A percentile compares a stretch with the other conserved stretches of the same genome.
Evolutionary conservation across 2,113 vertebrate genomes (phyloP).

Genomic region (Dunckerocampus dactyliophorus): DNA sequence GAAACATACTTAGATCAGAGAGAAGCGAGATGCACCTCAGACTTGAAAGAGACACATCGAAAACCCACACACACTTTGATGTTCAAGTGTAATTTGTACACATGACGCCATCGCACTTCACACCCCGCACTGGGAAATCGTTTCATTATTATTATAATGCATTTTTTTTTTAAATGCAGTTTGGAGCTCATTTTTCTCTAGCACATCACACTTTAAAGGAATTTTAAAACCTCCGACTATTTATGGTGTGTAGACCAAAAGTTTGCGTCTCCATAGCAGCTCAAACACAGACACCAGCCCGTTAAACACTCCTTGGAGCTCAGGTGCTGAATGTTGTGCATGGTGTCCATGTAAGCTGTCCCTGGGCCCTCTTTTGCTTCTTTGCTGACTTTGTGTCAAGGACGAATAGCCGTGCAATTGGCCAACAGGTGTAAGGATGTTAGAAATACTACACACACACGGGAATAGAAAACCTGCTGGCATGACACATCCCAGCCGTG

Average conservation of each 20-base stretch:
- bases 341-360: slow-evolving; percentile 23
- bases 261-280: slow-evolving; percentile 45
- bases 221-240: slow-evolving; percentile 30
- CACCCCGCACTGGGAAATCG: slow-evolving; percentile 26
- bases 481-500: slow-evolving; percentile 26
- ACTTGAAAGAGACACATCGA: slow-evolving; percentile 54
- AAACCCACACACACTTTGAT: slow-evolving; percentile 58
- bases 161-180: slow-evolving; percentile 9
- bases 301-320: slow-evolving; percentile 24
- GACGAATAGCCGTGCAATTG: slow-evolving; percentile 19
- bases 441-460: slow-evolving; percentile 26
- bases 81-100: slow-evolving; percentile 60
- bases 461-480: slow-evolving; percentile 16
- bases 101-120: slow-evolving; percentile 32
- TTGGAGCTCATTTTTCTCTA: slow-evolving; percentile 19
- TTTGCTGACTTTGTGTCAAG: slow-evolving; percentile 29
- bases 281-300: slow-evolving; percentile 27
- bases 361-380: slow-evolving; percentile 13
- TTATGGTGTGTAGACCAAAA: slow-evolving; percentile 14
- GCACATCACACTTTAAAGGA: slow-evolving; percentile 20
- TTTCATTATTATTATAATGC: slow-evolving; percentile 42
- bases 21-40: slow-evolving; percentile 36
- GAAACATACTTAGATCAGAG: slow-evolving; percentile 48
- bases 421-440: slow-evolving; percentile 39
- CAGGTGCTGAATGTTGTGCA: slow-evolving; percentile 33